phyloP scores from a whole-genome alignment of 2,888 invertebrate genomes.

The Agapostemon virescens region DNA sequence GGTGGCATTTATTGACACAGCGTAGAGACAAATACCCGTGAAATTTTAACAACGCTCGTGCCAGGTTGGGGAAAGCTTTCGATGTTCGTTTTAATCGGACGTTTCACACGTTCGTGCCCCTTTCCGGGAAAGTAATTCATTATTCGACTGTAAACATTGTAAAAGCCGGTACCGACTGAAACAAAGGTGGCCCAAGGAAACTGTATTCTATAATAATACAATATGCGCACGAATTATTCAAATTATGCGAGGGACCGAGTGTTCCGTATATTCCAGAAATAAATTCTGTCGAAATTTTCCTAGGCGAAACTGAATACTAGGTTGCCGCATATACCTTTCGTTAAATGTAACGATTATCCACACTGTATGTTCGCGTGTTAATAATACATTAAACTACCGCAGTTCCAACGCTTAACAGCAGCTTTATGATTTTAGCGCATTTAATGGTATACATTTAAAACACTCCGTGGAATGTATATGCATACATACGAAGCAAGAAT shows the following conservation, averaged over 20 bases:
- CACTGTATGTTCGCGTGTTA: background rate
- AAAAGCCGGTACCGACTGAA: background rate
- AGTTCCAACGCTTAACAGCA: background rate
- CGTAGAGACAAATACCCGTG: background rate
- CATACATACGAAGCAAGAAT: background rate
- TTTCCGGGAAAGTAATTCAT: slow-evolving; percentile 25
- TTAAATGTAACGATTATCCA: background rate
- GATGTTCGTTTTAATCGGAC: slow-evolving; percentile 12
- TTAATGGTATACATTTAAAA: background rate
- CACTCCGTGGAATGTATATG: background rate
- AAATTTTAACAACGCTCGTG: background rate
- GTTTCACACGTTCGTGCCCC: background rate
- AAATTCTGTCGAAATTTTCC: slow-evolving; percentile 27
- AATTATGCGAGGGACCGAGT: slow-evolving; percentile 18
- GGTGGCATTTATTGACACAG: slow-evolving; percentile 16
- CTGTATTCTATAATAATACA: slow-evolving; percentile 21
- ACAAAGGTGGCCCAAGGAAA: slow-evolving; percentile 6
- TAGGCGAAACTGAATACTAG: background rate
- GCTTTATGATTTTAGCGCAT: background rate
- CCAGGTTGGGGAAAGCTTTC: background rate
- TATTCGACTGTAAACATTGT: slow-evolving; percentile 21
- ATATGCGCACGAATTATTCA: slow-evolving; percentile 27
- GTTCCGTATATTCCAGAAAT: background rate
- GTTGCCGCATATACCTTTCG: background rate
- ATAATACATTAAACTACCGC: background rate